These are phyloP conservation scores for Trissolcus basalis DNA, from an alignment of 1,140 invertebrate species.

Conservation along the genomic window DNA sequence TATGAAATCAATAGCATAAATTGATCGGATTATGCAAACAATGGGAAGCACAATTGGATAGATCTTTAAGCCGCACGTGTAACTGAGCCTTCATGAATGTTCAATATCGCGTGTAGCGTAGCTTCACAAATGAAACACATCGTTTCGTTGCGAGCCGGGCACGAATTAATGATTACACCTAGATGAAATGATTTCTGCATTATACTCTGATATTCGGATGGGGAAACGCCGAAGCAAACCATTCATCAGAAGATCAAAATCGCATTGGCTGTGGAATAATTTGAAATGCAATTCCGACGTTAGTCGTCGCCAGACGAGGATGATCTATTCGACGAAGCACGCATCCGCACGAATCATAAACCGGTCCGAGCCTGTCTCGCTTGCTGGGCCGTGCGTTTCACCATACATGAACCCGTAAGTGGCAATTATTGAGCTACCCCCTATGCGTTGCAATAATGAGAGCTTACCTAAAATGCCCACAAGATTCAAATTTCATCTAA, in stretches of 20 bases:
- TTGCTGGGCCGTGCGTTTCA: constrained; percentile 6
- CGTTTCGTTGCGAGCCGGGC: constrained; percentile 8
- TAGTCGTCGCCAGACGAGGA: constrained; percentile 31
- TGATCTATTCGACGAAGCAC: constrained; percentile 44
- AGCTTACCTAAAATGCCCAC: constrained; percentile 59
- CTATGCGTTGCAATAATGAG: constrained; percentile 56
- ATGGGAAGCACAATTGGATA: no score
- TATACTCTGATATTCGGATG: constrained; percentile 20
- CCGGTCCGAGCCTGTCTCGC: constrained; percentile 24
- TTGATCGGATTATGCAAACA: no score
- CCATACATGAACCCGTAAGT: constrained; percentile 46
- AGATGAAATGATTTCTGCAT: constrained; percentile 32
- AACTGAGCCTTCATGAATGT: neutral
- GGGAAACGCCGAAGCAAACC: constrained; percentile 25
- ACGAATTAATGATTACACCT: constrained; percentile 32
- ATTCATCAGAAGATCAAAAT: constrained; percentile 54
- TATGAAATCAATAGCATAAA: no score
- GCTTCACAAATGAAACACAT: constrained; percentile 7
- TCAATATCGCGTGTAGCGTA: neutral
- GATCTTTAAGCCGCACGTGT: no score
- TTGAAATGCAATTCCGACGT: constrained; percentile 57
- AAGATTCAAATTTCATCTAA: neutral
- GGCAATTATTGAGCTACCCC: constrained; percentile 58
- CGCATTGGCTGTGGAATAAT: constrained; percentile 54
- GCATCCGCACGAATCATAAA: constrained; percentile 36